A percentile compares a stretch with the other conserved stretches of the same genome.
phyloP scores from a whole-genome alignment of 1,140 invertebrate genomes.

The Achatina immaculata region DNA sequence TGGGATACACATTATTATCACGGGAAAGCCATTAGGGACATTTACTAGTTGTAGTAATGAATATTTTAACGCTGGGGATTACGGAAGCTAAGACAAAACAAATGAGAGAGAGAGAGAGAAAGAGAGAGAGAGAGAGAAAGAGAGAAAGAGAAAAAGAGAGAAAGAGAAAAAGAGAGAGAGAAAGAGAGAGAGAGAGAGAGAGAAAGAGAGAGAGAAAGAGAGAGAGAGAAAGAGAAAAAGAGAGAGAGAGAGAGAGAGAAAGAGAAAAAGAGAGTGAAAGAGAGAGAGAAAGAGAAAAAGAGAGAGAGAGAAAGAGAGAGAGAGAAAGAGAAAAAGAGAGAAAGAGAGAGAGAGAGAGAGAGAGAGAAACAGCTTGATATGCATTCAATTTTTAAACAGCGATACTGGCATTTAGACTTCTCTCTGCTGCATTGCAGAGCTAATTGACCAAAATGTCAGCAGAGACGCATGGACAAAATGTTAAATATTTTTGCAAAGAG shows the following conservation, averaged over 20 bases:
- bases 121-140: too few relatives aligned
- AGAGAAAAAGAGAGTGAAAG: constrained; percentile 13
- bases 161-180: not conserved
- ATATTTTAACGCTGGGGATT: not conserved
- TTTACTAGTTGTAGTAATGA: too few relatives aligned
- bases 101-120: constrained; percentile 23
- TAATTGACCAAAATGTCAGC: too few relatives aligned
- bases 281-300: constrained; percentile 8
- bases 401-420: too few relatives aligned
- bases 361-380: too few relatives aligned
- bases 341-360: too few relatives aligned
- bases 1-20: too few relatives aligned
- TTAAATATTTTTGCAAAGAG: too few relatives aligned
- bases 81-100: not conserved
- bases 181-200: not conserved
- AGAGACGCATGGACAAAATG: too few relatives aligned
- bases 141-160: not conserved
- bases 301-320: constrained; percentile 9
- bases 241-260: constrained; percentile 21
- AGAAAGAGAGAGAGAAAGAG: constrained; percentile 5
- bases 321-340: constrained; percentile 14
- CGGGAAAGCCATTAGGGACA: too few relatives aligned
- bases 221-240: not conserved
- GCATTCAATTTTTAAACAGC: too few relatives aligned
- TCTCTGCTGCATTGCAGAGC: too few relatives aligned